Conservation (phyloP, 1,140 invertebrate genomes). For the Lepidurus apus region DNA sequence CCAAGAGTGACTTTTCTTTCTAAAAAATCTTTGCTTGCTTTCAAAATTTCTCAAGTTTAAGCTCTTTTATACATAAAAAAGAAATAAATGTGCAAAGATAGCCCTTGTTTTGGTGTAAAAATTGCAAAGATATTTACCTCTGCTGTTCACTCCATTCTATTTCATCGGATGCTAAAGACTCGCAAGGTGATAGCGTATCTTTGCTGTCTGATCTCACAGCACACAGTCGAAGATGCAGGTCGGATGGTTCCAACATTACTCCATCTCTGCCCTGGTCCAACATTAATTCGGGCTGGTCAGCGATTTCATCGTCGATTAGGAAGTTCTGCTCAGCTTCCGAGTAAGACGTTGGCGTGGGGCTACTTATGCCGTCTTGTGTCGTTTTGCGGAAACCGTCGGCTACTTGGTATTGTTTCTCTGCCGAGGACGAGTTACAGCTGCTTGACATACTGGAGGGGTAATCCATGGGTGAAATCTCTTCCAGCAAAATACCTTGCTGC, state of each 20-base stretch:
- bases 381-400: neutral
- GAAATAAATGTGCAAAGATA: no score
- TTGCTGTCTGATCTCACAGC: constrained; percentile 10
- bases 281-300: neutral
- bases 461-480: constrained; percentile 10
- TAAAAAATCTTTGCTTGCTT: no score
- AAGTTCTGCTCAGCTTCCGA: neutral
- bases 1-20: no score
- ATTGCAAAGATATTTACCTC: neutral
- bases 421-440: constrained; percentile 1
- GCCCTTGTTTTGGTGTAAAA: neutral
- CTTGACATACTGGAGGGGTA: neutral
- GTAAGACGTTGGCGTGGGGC: neutral
- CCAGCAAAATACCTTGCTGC: neutral
- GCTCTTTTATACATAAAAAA: no score
- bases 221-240: neutral
- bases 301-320: neutral
- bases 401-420: neutral
- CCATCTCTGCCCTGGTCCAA: neutral
- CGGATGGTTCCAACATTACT: neutral
- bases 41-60: no score
- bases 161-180: neutral
- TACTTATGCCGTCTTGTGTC: neutral
- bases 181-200: neutral
- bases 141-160: constrained; percentile 15